Percentiles rank a stretch among this genome's conserved stretches.
Conservation (phyloP, 2,888 invertebrate species). For the Panorpa germanica region DNA sequence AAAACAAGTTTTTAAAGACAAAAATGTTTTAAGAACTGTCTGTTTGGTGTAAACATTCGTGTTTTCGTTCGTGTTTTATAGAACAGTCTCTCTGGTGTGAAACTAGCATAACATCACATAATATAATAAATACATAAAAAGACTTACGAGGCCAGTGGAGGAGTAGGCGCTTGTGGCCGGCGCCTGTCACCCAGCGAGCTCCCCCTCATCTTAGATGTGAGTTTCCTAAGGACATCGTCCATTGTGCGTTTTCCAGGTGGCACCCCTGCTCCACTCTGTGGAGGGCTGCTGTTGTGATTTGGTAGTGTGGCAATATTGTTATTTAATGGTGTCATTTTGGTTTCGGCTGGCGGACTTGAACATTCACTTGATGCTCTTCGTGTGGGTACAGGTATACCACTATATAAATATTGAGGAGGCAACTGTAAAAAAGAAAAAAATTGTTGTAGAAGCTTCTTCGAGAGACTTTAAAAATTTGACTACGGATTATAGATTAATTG, state of each 20-base stretch:
- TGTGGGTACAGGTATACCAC: no score
- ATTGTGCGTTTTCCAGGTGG: slow-evolving; percentile 58
- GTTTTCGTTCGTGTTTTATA: no score
- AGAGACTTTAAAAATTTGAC: no score
- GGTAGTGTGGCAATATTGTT: slow-evolving; percentile 44
- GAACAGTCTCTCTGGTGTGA: no score
- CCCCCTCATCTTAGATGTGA: slow-evolving; percentile 71
- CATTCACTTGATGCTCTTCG: slow-evolving; percentile 45
- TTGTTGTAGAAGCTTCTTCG: no score
- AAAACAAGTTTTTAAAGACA: no score
- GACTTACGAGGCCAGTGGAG: slow-evolving; percentile 37
- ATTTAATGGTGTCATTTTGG: slow-evolving; percentile 39
- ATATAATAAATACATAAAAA: slow-evolving; percentile 7
- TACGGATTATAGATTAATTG: no score
- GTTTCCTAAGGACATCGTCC: slow-evolving; percentile 78
- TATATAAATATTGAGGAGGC: no score
- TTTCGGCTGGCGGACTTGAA: slow-evolving; percentile 49
- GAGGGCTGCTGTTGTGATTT: slow-evolving; percentile 37
- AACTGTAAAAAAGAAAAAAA: no score
- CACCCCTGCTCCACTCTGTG: no score
- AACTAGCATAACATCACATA: slow-evolving; percentile 9
- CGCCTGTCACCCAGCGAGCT: slow-evolving; percentile 54
- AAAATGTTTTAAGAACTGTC: no score
- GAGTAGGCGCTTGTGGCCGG: slow-evolving; percentile 48
- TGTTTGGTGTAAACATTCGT: no score